Evolutionary conservation across 2,113 vertebrate species (phyloP).

Genomic region (Colaptes auratus): DNA sequence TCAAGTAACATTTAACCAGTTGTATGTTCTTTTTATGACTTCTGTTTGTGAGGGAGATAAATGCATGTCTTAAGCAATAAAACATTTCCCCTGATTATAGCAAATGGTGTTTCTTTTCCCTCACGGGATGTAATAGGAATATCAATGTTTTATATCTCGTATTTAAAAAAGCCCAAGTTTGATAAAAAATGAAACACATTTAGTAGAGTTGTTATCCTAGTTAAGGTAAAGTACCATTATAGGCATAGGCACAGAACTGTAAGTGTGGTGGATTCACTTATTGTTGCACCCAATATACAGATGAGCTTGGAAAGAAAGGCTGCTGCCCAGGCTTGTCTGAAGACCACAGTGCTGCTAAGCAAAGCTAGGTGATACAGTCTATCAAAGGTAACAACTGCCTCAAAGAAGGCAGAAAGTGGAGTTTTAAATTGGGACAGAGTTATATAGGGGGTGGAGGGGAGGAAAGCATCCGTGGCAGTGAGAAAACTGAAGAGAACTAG

Average conservation of each 20-base stretch:
- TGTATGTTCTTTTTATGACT: constrained; percentile 74
- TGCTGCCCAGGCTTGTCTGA: not conserved
- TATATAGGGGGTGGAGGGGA: not conserved
- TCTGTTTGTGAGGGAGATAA: constrained; percentile 72
- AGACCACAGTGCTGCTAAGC: not conserved
- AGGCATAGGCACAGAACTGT: not conserved
- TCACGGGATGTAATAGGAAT: constrained; percentile 48
- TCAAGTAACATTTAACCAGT: constrained; percentile 71
- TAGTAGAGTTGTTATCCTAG: constrained; percentile 54
- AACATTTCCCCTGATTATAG: constrained; percentile 71
- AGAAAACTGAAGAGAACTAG: not conserved
- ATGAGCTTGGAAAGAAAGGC: not conserved
- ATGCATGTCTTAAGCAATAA: constrained; percentile 66
- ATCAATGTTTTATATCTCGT: constrained; percentile 67
- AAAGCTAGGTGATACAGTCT: not conserved
- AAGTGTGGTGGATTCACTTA: not conserved
- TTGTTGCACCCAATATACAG: not conserved
- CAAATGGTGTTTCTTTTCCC: constrained; percentile 74
- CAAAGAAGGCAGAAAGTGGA: not conserved
- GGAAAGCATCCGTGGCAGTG: not conserved
- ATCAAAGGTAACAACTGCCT: not conserved
- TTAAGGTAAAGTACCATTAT: constrained; percentile 39
- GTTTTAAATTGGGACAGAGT: constrained; percentile 1
- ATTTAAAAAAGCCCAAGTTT: constrained; percentile 66
- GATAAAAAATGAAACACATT: constrained; percentile 72